Evolutionary conservation across 2,797 vertebrate genomes (phyloP).

Genomic region (Platyrinchus mystaceus): DNA sequence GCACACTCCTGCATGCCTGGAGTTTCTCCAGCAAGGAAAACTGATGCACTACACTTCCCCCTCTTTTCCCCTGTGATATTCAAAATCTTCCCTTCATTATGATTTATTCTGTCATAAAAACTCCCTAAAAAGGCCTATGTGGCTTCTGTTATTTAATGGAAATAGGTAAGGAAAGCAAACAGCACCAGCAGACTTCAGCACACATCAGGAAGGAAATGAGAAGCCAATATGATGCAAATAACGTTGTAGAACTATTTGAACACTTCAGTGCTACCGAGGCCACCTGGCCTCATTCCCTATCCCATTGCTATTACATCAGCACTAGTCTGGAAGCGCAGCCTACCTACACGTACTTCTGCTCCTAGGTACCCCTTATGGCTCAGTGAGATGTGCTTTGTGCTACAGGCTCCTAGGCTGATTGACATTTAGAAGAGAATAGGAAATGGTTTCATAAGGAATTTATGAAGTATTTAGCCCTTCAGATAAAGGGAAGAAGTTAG

Average conservation of each 20-base stretch:
- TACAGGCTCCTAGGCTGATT: background rate
- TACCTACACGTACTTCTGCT: background rate
- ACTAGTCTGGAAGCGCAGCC: background rate
- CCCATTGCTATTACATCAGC: background rate
- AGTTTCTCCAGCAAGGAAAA: background rate
- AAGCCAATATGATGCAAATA: background rate
- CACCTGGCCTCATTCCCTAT: background rate
- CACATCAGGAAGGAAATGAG: background rate
- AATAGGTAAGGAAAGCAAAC: background rate
- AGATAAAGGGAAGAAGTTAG: background rate
- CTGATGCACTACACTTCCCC: background rate
- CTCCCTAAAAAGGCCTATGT: background rate
- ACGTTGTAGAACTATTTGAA: background rate
- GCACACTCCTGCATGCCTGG: background rate
- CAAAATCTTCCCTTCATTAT: background rate
- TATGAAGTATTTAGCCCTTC: background rate
- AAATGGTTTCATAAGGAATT: background rate
- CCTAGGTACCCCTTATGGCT: background rate
- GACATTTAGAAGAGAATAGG: background rate
- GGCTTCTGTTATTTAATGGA: background rate
- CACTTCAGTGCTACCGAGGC: accelerated
- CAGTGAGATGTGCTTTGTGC: background rate
- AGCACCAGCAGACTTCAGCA: background rate
- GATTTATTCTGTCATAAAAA: background rate
- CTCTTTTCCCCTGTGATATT: background rate